Evolutionary conservation across 2,797 vertebrate genomes (phyloP).

Genomic region (Telmatherina bonti): DNA sequence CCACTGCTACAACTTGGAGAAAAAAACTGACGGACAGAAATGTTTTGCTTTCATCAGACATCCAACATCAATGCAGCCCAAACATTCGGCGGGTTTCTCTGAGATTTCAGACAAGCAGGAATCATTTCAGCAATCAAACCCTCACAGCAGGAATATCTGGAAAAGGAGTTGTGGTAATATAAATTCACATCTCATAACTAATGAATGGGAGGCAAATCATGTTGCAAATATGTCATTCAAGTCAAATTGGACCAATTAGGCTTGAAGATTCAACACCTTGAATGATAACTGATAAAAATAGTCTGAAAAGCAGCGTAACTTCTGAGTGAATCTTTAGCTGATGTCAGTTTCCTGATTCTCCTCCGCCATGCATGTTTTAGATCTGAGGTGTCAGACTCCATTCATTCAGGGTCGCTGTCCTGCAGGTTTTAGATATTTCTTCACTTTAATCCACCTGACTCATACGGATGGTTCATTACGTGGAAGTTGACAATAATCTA

Average conservation of each 20-base stretch:
- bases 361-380: not conserved
- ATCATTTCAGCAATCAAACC: not conserved
- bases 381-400: not conserved
- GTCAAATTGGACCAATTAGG: not conserved
- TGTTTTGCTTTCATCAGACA: slow-evolving; percentile 2
- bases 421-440: not conserved
- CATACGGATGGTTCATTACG: not conserved
- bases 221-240: not conserved
- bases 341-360: not conserved
- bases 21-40: not conserved
- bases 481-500: too few relatives aligned
- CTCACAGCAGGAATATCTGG: not conserved
- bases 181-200: not conserved
- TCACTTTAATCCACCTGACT: too few relatives aligned
- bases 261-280: not conserved
- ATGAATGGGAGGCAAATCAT: too few relatives aligned
- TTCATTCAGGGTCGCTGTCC: not conserved
- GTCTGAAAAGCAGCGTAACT: not conserved
- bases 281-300: not conserved
- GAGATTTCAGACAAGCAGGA: slow-evolving; percentile 4
- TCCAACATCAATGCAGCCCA: not conserved
- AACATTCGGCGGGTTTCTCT: not conserved
- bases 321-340: not conserved
- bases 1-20: slow-evolving; percentile 9
- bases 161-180: not conserved